Evolutionary conservation across 2,113 vertebrate species (phyloP), one percentile per base, ranked within the genome.

Genomic region (Phalacrocorax carbo): DNA sequence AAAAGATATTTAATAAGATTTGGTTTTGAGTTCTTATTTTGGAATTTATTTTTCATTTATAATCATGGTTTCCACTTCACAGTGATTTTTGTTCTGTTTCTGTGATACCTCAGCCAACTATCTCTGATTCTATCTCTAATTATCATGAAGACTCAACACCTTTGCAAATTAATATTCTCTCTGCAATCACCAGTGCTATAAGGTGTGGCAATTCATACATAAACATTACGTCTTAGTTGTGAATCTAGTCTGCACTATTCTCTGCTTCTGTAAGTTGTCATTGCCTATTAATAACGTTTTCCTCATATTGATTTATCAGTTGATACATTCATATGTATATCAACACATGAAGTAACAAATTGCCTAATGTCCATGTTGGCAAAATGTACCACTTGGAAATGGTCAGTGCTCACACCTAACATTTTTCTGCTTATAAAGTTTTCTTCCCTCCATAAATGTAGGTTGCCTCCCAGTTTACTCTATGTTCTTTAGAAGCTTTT

Each of bases 101-200:
- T 84, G 3, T 79, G 26, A 55, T 78, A 73, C 14, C 18, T 72
- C 82, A 57, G 16, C 23, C 65, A 80, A 54, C 72, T 89, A 64
- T 55, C 5, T 79, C 73, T 88, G 57, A 49, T 71, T 66, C 54
- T 69, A 23, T 54, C 61, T 86, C 42, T 65, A 89, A 82, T 60
- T 83, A 83, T 73, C 29, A 44, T 69, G 64, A 89, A 85, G 64
- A 22, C 23, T 87, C 40, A 89, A 65, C 3, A 15, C 10, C 79
- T 91, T 68, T 76, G 22, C 49, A 95, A 94, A 94, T 93, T 81
- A 90, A 69, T 88, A 79, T 69, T 86, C 71, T 84, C 15, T 22
- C 52, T 84, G 26, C 26, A 58, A 18, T 42, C 62, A 82, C 22
- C 18, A 36, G 34, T 76, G 36, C 10, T 48, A 36, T 5, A 51